These are phyloP conservation scores for Dallia pectoralis DNA, from an alignment of 2,797 vertebrate species.

Conservation along the genomic window DNA sequence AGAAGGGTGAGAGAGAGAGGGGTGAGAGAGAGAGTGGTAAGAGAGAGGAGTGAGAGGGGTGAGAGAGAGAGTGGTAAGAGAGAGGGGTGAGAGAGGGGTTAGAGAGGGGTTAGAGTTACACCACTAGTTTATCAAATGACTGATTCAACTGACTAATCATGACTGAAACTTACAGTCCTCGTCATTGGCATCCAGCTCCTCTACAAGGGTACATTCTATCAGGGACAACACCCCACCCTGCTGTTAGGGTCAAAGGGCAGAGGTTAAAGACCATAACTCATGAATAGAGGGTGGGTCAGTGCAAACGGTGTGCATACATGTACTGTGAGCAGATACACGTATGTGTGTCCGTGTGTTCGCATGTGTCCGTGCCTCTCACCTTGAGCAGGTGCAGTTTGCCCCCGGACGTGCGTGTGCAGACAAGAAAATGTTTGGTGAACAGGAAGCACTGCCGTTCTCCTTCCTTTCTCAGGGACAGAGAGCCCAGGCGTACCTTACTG, in stretches of 20 bases:
- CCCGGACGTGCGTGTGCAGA: constrained; percentile 94
- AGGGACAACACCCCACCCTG: constrained; percentile 91
- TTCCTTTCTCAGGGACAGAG: constrained; percentile 91
- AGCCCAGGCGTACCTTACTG: constrained; percentile 91
- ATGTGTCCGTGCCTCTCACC: constrained; percentile 64
- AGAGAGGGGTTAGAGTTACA: not conserved
- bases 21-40: not conserved
- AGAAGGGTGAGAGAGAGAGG: not conserved
- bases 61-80: no score
- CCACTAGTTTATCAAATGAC: not conserved
- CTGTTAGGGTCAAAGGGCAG: constrained; percentile 63
- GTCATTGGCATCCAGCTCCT: constrained; percentile 85
- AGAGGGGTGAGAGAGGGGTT: no score
- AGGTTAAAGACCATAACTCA: not conserved
- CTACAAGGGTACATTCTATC: constrained; percentile 90
- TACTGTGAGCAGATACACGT: not conserved
- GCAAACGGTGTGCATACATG: not conserved
- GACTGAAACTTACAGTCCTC: constrained; percentile 86
- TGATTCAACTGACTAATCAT: not conserved
- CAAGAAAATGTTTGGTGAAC: constrained; percentile 96
- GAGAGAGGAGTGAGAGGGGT: no score
- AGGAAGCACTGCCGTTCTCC: constrained; percentile 95
- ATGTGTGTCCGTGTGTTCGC: not conserved
- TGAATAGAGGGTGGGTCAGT: not conserved
- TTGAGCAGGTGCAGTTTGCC: constrained; percentile 95